Evolutionary conservation across 2,797 vertebrate genomes (phyloP), one percentile per base, ranked within the genome.

Genomic region (Tympanoctomys barrerae): DNA sequence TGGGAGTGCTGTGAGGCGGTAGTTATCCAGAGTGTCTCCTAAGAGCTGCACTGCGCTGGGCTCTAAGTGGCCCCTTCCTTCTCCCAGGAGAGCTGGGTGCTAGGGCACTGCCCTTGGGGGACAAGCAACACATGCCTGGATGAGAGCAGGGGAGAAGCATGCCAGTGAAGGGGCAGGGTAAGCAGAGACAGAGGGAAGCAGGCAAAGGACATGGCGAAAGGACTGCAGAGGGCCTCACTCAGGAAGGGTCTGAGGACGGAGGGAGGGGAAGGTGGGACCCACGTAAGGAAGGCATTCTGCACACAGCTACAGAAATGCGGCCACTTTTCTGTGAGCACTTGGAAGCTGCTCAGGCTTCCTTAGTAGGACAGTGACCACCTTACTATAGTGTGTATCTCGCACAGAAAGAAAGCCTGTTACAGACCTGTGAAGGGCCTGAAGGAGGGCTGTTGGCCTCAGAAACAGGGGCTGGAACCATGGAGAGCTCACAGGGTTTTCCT

Each of bases 381-480:
- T 3, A 7, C 49, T 9, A 3, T 33, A 14, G 42, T 22, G 18
- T 18, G 18, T 22, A 49, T 33, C 0, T 1, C 28, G 19, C 49
- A 36, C 33, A 36, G 10, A 61, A 4, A 66, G 33, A 93, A 57
- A 49, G 54, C 8, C 7, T 64, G 46, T 54, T 70, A 8, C 31
- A 36, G 46, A 71, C 59, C 62, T 19, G 42, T 1, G 49, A 87
- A 57, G 79, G 85, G 61, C 93, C 88, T 64, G 57, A 82, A 80
- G 94, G 82, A 87, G 91, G 89, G 92, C 94, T 16, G 16, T 16
- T 94, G 94, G 94, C 96, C 96, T 83, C 68, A 93, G 96, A 93
- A 97, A 96, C n/a, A 94, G 95, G 39, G 86, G 33, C 16, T 90
- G 84, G 80, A 92, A 59, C 36, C 0, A 1, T n/a, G 46, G 54